phyloP scores from a whole-genome alignment of 1,140 invertebrate species.

The Drosophila aff. region DNA sequence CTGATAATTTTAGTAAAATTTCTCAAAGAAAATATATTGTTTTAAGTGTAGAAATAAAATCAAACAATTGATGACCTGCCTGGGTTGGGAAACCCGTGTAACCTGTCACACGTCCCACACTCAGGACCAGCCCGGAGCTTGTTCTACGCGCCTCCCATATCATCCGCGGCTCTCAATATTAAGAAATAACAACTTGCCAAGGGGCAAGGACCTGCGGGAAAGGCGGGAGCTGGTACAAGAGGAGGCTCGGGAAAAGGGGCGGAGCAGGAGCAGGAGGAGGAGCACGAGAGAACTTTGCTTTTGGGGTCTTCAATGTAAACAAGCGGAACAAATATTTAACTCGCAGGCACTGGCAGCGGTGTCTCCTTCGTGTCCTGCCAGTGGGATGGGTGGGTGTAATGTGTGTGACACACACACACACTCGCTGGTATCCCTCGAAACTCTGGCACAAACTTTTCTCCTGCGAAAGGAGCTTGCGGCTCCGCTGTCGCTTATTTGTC shows the following conservation, averaged over 20 bases:
- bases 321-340: constrained; percentile 78
- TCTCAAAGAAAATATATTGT: accelerated
- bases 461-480: constrained; percentile 36
- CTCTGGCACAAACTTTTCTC: constrained; percentile 64
- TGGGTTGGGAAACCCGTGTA: background rate
- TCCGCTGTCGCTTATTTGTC: constrained; percentile 71
- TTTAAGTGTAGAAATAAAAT: constrained; percentile 6
- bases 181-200: constrained; percentile 78
- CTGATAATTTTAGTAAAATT: background rate
- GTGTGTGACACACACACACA: constrained; percentile 32
- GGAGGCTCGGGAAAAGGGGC: background rate
- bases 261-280: background rate
- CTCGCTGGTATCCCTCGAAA: constrained; percentile 14
- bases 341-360: constrained; percentile 51
- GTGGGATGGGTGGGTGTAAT: constrained; percentile 3
- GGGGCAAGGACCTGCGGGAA: constrained; percentile 29
- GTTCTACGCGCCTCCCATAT: constrained; percentile 17
- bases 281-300: constrained; percentile 54
- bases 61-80: constrained; percentile 16
- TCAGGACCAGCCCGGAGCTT: background rate
- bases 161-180: constrained; percentile 69
- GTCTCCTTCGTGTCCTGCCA: constrained; percentile 35
- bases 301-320: constrained; percentile 78
- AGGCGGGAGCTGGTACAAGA: background rate
- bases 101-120: background rate